A percentile compares a stretch with the other conserved stretches of the same genome.
phyloP scores from a whole-genome alignment of 1,140 invertebrate species.

The Radopholus similis region DNA sequence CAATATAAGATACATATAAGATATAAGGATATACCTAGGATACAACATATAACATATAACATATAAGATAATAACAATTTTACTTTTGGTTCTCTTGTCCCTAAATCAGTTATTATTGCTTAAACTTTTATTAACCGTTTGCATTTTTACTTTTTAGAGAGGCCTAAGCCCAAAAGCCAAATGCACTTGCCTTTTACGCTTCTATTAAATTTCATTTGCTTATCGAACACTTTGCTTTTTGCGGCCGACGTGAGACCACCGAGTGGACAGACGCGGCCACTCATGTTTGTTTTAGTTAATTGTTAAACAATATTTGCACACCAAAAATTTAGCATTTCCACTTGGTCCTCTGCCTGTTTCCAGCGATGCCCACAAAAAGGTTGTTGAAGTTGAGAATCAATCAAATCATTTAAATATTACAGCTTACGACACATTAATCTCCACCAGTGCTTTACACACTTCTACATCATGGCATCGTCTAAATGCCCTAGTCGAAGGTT shows the following conservation, averaged over 20 bases:
- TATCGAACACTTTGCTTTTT: neutral
- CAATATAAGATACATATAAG: neutral
- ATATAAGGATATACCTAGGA: neutral
- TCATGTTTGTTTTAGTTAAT: neutral
- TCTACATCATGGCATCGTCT: neutral
- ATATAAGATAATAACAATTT: neutral
- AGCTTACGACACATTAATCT: neutral
- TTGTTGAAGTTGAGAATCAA: neutral
- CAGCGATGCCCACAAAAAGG: constrained; percentile 36
- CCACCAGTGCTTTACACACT: neutral
- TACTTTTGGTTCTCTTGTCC: no score
- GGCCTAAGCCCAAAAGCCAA: neutral
- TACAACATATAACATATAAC: neutral
- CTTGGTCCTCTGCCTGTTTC: constrained; percentile 39
- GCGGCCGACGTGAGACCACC: neutral
- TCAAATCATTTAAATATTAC: neutral
- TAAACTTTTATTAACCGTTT: no score
- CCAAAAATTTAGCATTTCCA: constrained; percentile 11
- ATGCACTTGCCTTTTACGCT: neutral
- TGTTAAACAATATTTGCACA: neutral
- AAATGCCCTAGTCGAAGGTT: constrained; percentile 23
- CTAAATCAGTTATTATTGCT: no score
- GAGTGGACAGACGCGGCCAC: neutral
- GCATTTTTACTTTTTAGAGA: no score
- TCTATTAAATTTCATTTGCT: neutral